Base-by-base conservation (phyloP, 2,113 vertebrate genomes). In the Sisor rabdophorus region DNA sequence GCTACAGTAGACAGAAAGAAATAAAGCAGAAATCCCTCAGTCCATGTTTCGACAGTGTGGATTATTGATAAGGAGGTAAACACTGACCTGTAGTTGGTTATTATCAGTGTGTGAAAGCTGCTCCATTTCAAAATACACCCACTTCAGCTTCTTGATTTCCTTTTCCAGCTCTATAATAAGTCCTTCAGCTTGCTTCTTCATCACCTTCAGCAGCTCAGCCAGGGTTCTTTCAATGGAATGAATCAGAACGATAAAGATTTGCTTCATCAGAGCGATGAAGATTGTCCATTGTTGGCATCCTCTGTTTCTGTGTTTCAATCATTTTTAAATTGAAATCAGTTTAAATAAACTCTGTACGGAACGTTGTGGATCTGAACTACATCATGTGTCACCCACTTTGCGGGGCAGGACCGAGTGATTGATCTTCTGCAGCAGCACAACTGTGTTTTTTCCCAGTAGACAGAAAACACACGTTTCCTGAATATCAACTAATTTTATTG, bases 91-190 rank as follows among this genome's bases (percentile, higher is more conserved):
- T 60, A 82, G 48, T 48, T 80, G 24, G 47, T 69, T 55, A 32
- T 79, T 56, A 7, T 84, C 76, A 71, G 78, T 76, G 40, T 80
- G 36, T 26, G 48, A 79, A 55, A 84, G 55, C 68, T 82, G 24
- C 67, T 82, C 71, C 71, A 84, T 48, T 36, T 82, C 71, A 54
- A 22, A 50, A 52, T 67, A 24, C 61, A 64, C 74, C 20, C 15
- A 71, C n/a, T 24, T 54, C 9, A 84, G 77, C 19, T 74, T 75
- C 50, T 28, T n/a, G 55, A 84, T 80, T 54, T 83, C 81, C 59
- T 65, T 52, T 30, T 80, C n/a, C 53, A 78, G 59, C 28, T 75
- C 65, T 54, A 72, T 50, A 28, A 78, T 61, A 6, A 83, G 47
- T 9, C 48, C 58, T 77, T 80, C 52, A 36, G 70, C 73, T n/a